Evolutionary conservation across 1,140 invertebrate genomes (phyloP), one percentile per base, ranked within the genome.

Genomic region (Grapholita molesta): DNA sequence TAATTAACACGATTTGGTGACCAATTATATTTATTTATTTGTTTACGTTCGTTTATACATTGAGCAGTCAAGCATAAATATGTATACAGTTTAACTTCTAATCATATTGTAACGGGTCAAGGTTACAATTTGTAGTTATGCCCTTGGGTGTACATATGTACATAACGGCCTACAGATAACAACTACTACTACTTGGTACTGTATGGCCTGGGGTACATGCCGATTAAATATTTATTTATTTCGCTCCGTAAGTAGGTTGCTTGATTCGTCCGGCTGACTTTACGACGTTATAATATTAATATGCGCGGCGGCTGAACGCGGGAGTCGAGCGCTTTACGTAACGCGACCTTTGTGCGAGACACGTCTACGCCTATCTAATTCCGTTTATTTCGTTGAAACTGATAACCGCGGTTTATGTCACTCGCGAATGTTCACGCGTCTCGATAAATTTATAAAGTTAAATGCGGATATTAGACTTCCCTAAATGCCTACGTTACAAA

Each of bases 371-470:
- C n/a, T 61, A 55, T 24, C 48, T 23, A 61, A 61, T 61, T 61
- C 25, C 25, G 25, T 32, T 32, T 24, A 23, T 66, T 32, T 66
- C n/a, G 23, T 67, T 67, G 25, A 52, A 53, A 67, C 3, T n/a
- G n/a, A n/a, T 15, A 38, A 57, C 15, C 55, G n/a, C 24, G 2
- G 42, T 15, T 15, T 52, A n/a, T 15, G 64, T 3, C 9, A 53
- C 42, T 30, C 28, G 28, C 64, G 18, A 3, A 52, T 53, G 21
- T 30, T 7, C 28, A n/a, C 28, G 28, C 28, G 28, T 30, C 3
- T 30, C 7, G 28, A 3, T 30, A 30, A 30, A 30, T 7, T 4
- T 30, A 30, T 4, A 30, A 30, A 4, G 28, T 30, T 7, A 30
- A 4, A 30, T 30, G 28, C 7, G 28, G 28, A 30, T 30, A 30